A percentile compares a stretch with the other conserved stretches of the same genome.
Conservation (phyloP, 2,888 invertebrate genomes). For the Cyrtodaria siliqua region DNA sequence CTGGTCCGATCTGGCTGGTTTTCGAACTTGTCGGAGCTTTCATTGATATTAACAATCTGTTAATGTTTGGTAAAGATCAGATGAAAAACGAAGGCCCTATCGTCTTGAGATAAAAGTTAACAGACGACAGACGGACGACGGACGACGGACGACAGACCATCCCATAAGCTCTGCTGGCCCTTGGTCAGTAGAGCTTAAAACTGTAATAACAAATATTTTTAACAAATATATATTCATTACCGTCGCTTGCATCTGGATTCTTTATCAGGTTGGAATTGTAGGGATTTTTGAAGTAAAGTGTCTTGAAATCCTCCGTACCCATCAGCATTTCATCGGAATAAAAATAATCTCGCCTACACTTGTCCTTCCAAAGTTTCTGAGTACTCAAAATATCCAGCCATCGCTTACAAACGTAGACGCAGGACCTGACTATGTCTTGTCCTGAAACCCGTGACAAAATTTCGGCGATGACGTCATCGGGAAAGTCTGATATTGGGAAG, state of each 20-base stretch:
- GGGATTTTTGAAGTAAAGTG: constrained; percentile 65
- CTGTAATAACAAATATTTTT: too few relatives aligned
- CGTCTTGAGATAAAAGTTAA: too few relatives aligned
- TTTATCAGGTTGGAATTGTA: constrained; percentile 65
- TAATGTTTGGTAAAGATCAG: too few relatives aligned
- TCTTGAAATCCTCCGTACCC: constrained; percentile 52
- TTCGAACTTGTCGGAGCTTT: too few relatives aligned
- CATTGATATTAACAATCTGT: too few relatives aligned
- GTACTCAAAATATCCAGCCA: constrained; percentile 55
- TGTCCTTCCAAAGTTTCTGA: constrained; percentile 65
- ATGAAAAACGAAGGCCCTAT: too few relatives aligned
- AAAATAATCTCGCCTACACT: constrained; percentile 54
- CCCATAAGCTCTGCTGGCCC: too few relatives aligned
- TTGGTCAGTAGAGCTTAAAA: too few relatives aligned
- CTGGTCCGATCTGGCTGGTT: too few relatives aligned
- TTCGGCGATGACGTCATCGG: constrained; percentile 47
- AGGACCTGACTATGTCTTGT: constrained; percentile 48
- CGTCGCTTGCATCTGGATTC: constrained; percentile 65
- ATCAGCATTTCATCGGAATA: constrained; percentile 30
- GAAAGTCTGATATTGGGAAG: constrained; percentile 2
- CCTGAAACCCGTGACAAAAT: constrained; percentile 48
- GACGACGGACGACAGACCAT: too few relatives aligned
- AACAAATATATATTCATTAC: too few relatives aligned
- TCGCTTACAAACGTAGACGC: constrained; percentile 55
- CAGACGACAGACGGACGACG: too few relatives aligned